Base-by-base conservation (phyloP, 2,797 vertebrate species). In the Cossypha polioptera region DNA sequence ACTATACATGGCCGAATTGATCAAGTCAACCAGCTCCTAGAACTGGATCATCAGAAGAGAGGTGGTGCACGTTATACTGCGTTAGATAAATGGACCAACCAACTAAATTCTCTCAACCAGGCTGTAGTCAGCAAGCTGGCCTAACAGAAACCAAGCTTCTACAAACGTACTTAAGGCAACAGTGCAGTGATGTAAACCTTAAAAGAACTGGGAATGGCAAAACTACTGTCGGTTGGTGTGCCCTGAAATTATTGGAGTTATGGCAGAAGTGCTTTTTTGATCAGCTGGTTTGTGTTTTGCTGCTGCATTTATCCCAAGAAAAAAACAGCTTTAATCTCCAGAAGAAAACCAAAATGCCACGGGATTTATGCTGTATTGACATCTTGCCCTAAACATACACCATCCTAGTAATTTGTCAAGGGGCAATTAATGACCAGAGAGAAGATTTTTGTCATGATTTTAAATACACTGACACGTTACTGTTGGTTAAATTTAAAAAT, bases 81-180 rank as follows among this genome's bases (percentile, higher is more conserved):
- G 13, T 98, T 99, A 98, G 99, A 99, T 98, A 99, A 99, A 99
- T 99, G 99, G 99, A 99, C 99, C 98, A 99, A 99, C 98, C 99
- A 99, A 97, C 98, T 99, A 97, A 99, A 99, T 98, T 99, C 99
- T 96, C 99, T 99, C 98, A 99, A 99, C 98, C 99, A 99, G 98
- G 99, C 99, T 96, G 99, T 99, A 98, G 99, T 99, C 98, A 99
- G 99, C 98, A 99, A 99, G 96, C 98, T 99, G 98, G 99, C 99
- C 98, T 99, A 98, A 99, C 98, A 86, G 97, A 98, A 98, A 98
- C 96, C 96, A 97, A 96, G 98, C 97, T 98, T 97, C 97, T 93
- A 98, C 97, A 98, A 98, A 97, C 90, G 31, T 97, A 92, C 97
- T 97, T 97, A 97, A 97, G 95, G 97, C 97, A 97, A 97, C 97